Conservation (phyloP, 1,140 invertebrate species). For the roundworm (Caenorhabditis elegans) region DNA sequence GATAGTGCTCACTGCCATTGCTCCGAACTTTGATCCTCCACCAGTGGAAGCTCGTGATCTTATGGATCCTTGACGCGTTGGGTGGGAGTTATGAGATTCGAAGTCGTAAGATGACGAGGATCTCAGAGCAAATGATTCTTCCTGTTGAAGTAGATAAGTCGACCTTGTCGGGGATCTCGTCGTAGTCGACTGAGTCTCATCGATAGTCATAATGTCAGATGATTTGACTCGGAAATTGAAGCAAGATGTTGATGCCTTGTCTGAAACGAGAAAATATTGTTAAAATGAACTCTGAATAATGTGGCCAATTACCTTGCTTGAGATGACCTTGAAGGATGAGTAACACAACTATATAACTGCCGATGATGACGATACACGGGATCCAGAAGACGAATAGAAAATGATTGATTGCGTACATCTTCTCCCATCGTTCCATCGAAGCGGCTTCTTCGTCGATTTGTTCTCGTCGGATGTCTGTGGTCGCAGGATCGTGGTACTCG, state of each 20-base stretch:
- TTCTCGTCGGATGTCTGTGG: not conserved
- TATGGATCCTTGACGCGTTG: not conserved
- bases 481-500: not conserved
- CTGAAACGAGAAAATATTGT: not conserved
- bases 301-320: not conserved
- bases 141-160: not conserved
- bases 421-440: slow-evolving; percentile 40
- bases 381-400: slow-evolving; percentile 65
- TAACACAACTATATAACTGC: slow-evolving; percentile 53
- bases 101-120: not conserved
- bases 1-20: slow-evolving; percentile 58
- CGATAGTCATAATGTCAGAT: not conserved
- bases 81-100: slow-evolving; percentile 4
- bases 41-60: not conserved
- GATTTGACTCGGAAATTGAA: slow-evolving; percentile 5
- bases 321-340: slow-evolving; percentile 44
- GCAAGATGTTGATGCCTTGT: not conserved
- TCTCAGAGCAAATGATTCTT: not conserved
- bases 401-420: slow-evolving; percentile 57
- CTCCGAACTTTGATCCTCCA: slow-evolving; percentile 44
- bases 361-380: slow-evolving; percentile 58
- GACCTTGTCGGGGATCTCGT: slow-evolving; percentile 1
- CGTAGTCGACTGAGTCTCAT: not conserved
- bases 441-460: not conserved
- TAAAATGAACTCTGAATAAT: not conserved